phyloP scores from a whole-genome alignment of 2,113 vertebrate genomes.

The Ibidorhyncha struthersii region DNA sequence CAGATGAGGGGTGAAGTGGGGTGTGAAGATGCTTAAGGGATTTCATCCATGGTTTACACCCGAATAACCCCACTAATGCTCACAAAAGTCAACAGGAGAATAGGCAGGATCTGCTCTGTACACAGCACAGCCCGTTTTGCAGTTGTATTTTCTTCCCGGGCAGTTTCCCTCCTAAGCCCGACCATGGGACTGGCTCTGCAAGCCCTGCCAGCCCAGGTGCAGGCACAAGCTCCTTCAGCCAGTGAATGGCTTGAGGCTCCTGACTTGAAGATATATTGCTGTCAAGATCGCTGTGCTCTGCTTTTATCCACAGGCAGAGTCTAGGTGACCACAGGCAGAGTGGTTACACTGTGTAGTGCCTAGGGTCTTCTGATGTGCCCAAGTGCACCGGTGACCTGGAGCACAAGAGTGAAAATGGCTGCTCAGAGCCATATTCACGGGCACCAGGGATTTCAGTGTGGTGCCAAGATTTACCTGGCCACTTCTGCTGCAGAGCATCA shows the following conservation, averaged over 20 bases:
- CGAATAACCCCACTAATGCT: neutral
- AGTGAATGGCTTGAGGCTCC: neutral
- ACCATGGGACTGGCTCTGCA: neutral
- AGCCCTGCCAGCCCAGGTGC: neutral
- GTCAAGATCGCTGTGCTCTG: neutral
- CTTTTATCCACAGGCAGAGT: neutral
- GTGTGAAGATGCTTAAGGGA: neutral
- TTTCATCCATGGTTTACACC: neutral
- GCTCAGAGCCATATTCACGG: fast-evolving
- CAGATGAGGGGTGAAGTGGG: neutral
- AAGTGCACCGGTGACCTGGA: neutral
- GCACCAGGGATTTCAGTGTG: neutral
- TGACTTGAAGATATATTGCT: neutral
- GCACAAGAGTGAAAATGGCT: neutral
- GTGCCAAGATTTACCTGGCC: neutral
- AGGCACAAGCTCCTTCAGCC: neutral
- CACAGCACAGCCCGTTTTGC: neutral
- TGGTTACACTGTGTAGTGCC: fast-evolving
- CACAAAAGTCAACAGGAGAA: neutral
- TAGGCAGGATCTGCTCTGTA: neutral
- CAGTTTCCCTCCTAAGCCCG: neutral
- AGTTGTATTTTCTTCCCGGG: neutral
- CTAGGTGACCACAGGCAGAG: neutral
- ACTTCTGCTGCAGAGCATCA: neutral
- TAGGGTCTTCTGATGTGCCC: neutral